Conservation (phyloP, 2,888 invertebrate species). For the Eustalomyia histrio region DNA sequence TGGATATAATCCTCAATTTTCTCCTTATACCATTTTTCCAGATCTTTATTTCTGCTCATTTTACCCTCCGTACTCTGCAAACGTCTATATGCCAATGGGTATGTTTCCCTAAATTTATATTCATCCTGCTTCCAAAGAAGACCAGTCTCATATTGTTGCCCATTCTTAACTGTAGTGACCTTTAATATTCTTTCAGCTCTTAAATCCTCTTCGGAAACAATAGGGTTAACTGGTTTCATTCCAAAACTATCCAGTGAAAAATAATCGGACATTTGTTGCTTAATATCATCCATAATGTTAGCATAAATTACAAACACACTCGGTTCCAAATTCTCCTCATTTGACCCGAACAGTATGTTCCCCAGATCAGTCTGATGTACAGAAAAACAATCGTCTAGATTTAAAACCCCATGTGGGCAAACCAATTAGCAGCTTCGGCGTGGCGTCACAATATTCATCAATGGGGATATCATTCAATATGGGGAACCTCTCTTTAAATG, state of each 20-base stretch:
- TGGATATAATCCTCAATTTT: constrained; percentile 32
- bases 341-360: constrained; percentile 20
- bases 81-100: constrained; percentile 36
- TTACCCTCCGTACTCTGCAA: constrained; percentile 30
- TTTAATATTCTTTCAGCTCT: constrained; percentile 45
- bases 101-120: constrained; percentile 34
- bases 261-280: constrained; percentile 22
- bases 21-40: constrained; percentile 27
- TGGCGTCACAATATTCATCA: constrained; percentile 14
- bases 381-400: constrained; percentile 35
- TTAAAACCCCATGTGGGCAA: constrained; percentile 6
- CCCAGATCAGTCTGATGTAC: constrained; percentile 14
- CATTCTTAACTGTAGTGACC: constrained; percentile 29
- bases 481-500: constrained; percentile 18
- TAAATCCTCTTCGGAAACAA: constrained; percentile 36
- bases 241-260: constrained; percentile 47
- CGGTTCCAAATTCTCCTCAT: constrained; percentile 3
- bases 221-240: constrained; percentile 34
- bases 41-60: constrained; percentile 27
- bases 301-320: no score
- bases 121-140: constrained; percentile 40
- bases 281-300: no score
- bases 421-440: constrained; percentile 18
- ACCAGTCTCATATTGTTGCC: constrained; percentile 21
- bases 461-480: constrained; percentile 7